Evolutionary conservation across 2,113 vertebrate species (phyloP).

Genomic region (Puntigrus tetrazona): DNA sequence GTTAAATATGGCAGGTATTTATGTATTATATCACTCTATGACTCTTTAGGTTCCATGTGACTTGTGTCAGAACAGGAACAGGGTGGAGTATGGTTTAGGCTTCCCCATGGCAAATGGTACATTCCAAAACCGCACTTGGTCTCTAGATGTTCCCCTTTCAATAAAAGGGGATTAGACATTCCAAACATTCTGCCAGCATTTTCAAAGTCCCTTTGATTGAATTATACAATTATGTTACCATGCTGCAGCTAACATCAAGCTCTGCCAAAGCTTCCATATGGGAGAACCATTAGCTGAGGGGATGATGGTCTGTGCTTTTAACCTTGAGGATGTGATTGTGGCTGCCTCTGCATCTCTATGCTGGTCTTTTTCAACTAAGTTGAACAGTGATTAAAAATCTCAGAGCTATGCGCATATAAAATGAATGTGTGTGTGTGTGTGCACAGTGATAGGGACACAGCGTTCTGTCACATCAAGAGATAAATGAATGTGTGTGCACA

Average conservation of each 20-base stretch:
- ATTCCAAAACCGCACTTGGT: constrained; percentile 41
- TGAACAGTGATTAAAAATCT: neutral
- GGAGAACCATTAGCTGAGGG: neutral
- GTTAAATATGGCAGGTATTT: neutral
- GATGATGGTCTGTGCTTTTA: constrained; percentile 21
- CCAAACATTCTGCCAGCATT: constrained; percentile 38
- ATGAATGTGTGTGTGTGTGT: neutral
- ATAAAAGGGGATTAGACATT: constrained; percentile 38
- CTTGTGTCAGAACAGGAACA: neutral
- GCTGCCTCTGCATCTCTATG: neutral
- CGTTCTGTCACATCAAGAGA: neutral
- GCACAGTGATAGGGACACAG: neutral
- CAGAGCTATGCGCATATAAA: neutral
- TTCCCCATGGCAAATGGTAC: constrained; percentile 22
- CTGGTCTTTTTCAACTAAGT: neutral
- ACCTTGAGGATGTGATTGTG: constrained; percentile 14
- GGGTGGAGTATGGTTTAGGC: neutral
- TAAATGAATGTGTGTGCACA: no score
- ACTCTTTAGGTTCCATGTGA: neutral
- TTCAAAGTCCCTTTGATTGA: constrained; percentile 23
- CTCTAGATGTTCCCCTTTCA: constrained; percentile 30
- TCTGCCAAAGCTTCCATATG: constrained; percentile 30
- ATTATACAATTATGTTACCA: constrained; percentile 42
- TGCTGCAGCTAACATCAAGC: constrained; percentile 14
- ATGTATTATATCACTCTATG: neutral